phyloP scores from a whole-genome alignment of 2,888 invertebrate genomes.

The Ormyrus pomaceus region DNA sequence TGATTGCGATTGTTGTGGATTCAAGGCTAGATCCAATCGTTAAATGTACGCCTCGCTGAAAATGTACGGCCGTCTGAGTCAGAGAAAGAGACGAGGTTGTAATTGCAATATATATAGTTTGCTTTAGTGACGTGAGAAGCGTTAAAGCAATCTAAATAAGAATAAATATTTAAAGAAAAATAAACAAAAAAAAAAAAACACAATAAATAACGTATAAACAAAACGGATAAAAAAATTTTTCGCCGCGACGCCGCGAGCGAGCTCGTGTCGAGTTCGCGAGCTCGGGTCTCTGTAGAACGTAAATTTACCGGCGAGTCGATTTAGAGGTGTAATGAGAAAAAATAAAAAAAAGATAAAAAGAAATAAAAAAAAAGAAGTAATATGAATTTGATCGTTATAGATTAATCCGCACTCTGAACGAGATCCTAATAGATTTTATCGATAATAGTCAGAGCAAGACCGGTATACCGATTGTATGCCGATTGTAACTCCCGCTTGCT shows the following conservation, averaged over 20 bases:
- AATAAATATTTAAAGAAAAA: background rate
- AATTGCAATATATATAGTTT: slow-evolving; percentile 25
- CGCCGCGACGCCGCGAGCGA: slow-evolving; percentile 20
- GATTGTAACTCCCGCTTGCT: slow-evolving; percentile 34
- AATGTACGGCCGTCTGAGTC: background rate
- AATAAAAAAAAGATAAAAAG: slow-evolving; percentile 11
- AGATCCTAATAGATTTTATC: slow-evolving; percentile 44
- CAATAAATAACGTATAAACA: background rate
- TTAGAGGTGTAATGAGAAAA: slow-evolving; percentile 17
- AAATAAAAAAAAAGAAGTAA: slow-evolving; percentile 10
- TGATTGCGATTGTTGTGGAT: too few species aligned
- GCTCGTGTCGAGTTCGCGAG: slow-evolving; percentile 36
- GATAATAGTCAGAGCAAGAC: slow-evolving; percentile 13
- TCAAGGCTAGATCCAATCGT: too few species aligned
- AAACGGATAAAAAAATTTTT: slow-evolving; percentile 19
- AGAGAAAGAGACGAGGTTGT: slow-evolving; percentile 12
- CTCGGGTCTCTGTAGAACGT: slow-evolving; percentile 23
- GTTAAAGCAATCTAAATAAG: background rate
- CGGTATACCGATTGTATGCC: slow-evolving; percentile 14
- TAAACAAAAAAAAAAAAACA: background rate
- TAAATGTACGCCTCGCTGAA: too few species aligned
- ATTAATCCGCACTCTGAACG: slow-evolving; percentile 37
- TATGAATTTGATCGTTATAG: slow-evolving; percentile 48
- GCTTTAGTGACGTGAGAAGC: background rate
- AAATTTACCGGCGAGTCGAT: slow-evolving; percentile 34